Evolutionary conservation across 2,797 vertebrate species (phyloP).

Genomic region (Liasis olivaceus): DNA sequence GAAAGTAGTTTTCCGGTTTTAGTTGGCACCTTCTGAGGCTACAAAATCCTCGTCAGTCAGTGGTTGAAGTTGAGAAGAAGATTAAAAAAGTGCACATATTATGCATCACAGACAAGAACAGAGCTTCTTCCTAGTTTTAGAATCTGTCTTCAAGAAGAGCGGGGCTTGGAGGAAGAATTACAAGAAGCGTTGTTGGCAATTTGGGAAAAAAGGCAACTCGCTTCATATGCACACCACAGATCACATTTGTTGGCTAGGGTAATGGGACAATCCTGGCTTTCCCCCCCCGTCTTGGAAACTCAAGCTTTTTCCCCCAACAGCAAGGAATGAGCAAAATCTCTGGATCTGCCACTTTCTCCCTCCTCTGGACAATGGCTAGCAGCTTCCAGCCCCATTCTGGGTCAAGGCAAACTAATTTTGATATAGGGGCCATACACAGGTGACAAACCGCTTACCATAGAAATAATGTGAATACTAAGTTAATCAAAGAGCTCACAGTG

Average conservation of each 20-base stretch:
- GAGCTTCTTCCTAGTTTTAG: background rate
- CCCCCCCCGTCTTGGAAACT: background rate
- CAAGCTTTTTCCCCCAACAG: background rate
- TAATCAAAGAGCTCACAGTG: conserved; percentile 73
- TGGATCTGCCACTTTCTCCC: background rate
- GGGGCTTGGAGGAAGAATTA: background rate
- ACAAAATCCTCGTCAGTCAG: background rate
- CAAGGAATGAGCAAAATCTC: background rate
- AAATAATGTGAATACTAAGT: conserved; percentile 80
- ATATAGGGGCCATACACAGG: conserved; percentile 47
- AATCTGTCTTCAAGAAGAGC: background rate
- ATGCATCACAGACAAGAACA: background rate
- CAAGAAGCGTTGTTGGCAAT: background rate
- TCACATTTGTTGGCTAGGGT: background rate
- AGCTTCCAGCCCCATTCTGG: conserved; percentile 41
- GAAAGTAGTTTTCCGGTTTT: background rate
- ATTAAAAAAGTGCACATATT: background rate
- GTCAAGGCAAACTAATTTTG: conserved; percentile 45
- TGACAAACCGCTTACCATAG: conserved; percentile 70
- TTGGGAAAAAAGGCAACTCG: background rate
- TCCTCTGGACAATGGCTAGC: conserved; percentile 21
- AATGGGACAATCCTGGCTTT: background rate
- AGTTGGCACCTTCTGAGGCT: background rate
- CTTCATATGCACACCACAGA: background rate
- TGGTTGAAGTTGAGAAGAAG: background rate